A percentile compares a stretch with the other conserved stretches of the same genome.
Conservation (phyloP, 2,888 invertebrate genomes). For the Keiferia lycopersicella region DNA sequence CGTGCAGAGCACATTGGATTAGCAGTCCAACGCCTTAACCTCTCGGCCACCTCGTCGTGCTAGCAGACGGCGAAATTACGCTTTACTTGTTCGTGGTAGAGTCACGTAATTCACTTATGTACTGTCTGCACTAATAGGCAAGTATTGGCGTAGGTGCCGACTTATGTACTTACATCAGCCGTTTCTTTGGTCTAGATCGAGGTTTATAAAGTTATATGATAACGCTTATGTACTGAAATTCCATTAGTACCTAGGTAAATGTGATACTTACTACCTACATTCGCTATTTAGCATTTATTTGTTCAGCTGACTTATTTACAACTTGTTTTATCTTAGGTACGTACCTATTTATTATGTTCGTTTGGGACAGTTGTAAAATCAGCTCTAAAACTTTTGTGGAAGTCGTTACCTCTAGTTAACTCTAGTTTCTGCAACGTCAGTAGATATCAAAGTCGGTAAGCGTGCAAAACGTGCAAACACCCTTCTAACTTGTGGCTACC, state of each 20-base stretch:
- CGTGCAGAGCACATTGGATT: conserved; percentile 93
- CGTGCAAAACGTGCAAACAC: no score
- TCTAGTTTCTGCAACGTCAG: no score
- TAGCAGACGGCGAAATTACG: conserved; percentile 12
- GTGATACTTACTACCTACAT: no score
- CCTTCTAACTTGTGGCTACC: background rate
- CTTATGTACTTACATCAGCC: background rate
- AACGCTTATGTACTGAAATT: background rate
- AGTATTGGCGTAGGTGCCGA: background rate
- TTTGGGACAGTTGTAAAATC: no score
- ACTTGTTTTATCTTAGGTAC: no score
- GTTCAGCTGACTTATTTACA: no score
- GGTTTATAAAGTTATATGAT: background rate
- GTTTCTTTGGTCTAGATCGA: background rate
- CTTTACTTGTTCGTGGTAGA: background rate
- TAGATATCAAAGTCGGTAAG: no score
- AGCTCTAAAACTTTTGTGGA: no score
- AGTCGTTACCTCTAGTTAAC: no score
- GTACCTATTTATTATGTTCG: no score
- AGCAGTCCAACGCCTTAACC: conserved; percentile 86
- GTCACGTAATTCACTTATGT: background rate
- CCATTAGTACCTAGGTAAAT: no score
- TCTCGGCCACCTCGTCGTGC: conserved; percentile 79
- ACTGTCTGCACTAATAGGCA: no score
- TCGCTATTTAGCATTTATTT: background rate